Evolutionary conservation across 2,797 vertebrate genomes (phyloP).

Genomic region (Syngnathus rostellatus): DNA sequence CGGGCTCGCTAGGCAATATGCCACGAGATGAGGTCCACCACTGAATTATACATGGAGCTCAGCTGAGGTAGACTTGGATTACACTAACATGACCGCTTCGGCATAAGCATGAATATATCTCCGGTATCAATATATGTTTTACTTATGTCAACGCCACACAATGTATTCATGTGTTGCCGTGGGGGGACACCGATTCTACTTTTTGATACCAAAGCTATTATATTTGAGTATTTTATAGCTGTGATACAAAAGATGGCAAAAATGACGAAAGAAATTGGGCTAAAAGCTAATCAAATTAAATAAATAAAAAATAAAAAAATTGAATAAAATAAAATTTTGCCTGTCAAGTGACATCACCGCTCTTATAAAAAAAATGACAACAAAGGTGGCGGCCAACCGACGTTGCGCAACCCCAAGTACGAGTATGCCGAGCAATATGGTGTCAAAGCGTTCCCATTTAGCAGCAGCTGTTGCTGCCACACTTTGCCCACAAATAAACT

Average conservation of each 20-base stretch:
- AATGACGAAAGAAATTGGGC: not conserved
- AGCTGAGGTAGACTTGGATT: conserved; percentile 28
- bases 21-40: conserved; percentile 22
- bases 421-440: conserved; percentile 28
- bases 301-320: not conserved
- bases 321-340: not conserved
- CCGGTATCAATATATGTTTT: conserved; percentile 4
- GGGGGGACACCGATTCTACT: too few relatives aligned
- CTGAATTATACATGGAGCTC: conserved; percentile 53
- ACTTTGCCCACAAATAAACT: conserved; percentile 12
- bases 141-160: conserved; percentile 9
- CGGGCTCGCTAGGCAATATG: conserved; percentile 41
- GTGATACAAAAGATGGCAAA: not conserved
- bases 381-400: not conserved
- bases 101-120: conserved; percentile 5
- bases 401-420: not conserved
- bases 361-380: not conserved
- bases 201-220: too few relatives aligned
- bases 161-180: not conserved
- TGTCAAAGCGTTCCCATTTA: conserved; percentile 24
- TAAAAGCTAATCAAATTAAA: not conserved
- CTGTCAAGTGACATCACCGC: not conserved
- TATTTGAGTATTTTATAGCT: not conserved
- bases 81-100: conserved; percentile 21
- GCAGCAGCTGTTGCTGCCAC: conserved; percentile 10